Percentiles rank a stretch among this genome's conserved stretches.
These are phyloP conservation scores for Zygothrica quintamaculata DNA, from an alignment of 2,888 invertebrate species.

Conservation along the genomic window DNA sequence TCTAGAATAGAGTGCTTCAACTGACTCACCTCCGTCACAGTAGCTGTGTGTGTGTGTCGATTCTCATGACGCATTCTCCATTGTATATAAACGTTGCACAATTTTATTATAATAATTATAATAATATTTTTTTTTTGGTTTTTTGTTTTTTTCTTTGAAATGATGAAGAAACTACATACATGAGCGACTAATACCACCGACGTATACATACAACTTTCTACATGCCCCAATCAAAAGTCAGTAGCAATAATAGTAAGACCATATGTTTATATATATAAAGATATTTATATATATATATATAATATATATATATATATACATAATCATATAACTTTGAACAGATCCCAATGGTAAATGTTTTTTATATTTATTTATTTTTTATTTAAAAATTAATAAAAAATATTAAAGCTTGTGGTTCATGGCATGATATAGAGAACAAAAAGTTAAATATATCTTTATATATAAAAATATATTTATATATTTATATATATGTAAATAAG, in stretches of 20 bases:
- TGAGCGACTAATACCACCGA: constrained; percentile 66
- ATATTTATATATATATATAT: too few species aligned
- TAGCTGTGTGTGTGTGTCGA: constrained; percentile 65
- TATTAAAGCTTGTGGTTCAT: constrained; percentile 71
- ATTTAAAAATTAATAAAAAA: constrained; percentile 63
- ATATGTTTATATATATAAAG: too few species aligned
- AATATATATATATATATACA: constrained; percentile 44
- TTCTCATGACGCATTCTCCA: constrained; percentile 33
- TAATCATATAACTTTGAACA: constrained; percentile 73
- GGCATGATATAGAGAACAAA: constrained; percentile 70
- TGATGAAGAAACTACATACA: constrained; percentile 51
- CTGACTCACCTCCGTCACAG: constrained; percentile 76
- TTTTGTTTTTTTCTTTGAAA: constrained; percentile 27
- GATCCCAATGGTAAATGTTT: constrained; percentile 73
- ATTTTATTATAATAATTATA: constrained; percentile 5
- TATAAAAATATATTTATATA: constrained; percentile 39
- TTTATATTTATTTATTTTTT: constrained; percentile 20
- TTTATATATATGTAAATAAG: constrained; percentile 33
- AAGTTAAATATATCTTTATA: constrained; percentile 52
- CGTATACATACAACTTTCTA: constrained; percentile 66
- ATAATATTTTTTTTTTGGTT: neutral
- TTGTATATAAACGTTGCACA: constrained; percentile 37
- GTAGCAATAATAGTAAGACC: constrained; percentile 60
- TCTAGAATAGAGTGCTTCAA: constrained; percentile 77
- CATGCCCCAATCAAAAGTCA: constrained; percentile 61